A percentile compares a stretch with the other conserved stretches of the same genome.
phyloP scores from a whole-genome alignment of 2,113 vertebrate species.

The Ammodytes marinus region DNA sequence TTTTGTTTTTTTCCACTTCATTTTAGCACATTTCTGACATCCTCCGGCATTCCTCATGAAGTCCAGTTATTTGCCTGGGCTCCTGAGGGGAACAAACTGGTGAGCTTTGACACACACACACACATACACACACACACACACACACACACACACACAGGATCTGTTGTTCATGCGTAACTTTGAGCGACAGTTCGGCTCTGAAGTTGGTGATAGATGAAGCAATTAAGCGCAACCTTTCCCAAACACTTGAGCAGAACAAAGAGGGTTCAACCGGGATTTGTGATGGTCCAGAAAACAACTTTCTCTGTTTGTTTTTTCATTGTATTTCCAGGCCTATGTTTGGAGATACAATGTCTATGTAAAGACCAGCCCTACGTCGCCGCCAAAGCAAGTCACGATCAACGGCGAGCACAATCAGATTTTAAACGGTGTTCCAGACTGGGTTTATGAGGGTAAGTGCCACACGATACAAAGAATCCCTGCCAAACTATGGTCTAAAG shows the following conservation, averaged over 20 bases:
- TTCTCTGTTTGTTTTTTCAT: background rate
- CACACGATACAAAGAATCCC: background rate
- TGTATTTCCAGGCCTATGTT: conserved; percentile 87
- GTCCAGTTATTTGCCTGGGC: conserved; percentile 94
- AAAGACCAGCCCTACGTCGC: conserved; percentile 83
- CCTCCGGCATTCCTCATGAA: conserved; percentile 85
- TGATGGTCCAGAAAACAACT: background rate
- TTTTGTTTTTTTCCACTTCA: background rate
- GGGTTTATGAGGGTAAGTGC: conserved; percentile 95
- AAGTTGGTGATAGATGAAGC: conserved; percentile 11
- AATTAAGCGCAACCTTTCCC: background rate
- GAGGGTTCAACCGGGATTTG: background rate
- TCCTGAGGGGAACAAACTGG: conserved; percentile 92
- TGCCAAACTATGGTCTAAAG: background rate
- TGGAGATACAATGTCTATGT: conserved; percentile 92
- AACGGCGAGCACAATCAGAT: conserved; percentile 88
- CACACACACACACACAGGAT: background rate
- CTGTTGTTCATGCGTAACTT: background rate
- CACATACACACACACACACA: background rate
- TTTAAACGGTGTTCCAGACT: conserved; percentile 96
- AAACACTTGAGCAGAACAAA: conserved; percentile 24
- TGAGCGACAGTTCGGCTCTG: conserved; percentile 5
- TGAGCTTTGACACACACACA: conserved; percentile 75
- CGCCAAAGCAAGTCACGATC: conserved; percentile 84
- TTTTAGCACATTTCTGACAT: conserved; percentile 86